Conservation (phyloP, 2,888 invertebrate species). For the Hoplodrina blanda region DNA sequence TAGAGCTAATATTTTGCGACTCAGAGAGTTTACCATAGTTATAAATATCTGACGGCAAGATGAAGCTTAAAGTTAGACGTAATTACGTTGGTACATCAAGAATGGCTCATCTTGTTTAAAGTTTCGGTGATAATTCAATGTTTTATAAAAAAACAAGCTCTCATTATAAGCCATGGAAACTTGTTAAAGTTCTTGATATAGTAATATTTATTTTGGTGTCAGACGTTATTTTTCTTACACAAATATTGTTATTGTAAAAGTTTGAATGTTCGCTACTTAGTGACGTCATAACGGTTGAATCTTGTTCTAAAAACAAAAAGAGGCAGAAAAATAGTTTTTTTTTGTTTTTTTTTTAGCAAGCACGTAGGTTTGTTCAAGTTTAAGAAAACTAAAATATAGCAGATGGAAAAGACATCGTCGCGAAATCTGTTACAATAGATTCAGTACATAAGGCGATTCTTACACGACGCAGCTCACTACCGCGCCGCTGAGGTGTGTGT, state of each 20-base stretch:
- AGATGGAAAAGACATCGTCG: too few relatives aligned
- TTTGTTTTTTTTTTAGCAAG: background rate
- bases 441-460: too few relatives aligned
- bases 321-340: background rate
- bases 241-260: background rate
- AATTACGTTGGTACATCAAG: background rate
- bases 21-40: slow-evolving; percentile 5
- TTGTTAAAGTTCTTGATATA: background rate
- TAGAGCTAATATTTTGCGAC: slow-evolving; percentile 19
- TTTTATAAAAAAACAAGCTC: background rate
- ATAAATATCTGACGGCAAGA: slow-evolving; percentile 4
- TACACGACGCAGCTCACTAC: too few relatives aligned
- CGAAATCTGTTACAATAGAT: too few relatives aligned
- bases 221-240: background rate
- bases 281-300: background rate
- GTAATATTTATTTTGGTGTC: background rate
- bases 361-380: too few relatives aligned
- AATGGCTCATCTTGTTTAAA: slow-evolving; percentile 1
- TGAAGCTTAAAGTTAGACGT: background rate
- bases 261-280: background rate
- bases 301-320: background rate
- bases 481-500: too few relatives aligned
- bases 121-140: background rate
- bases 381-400: too few relatives aligned
- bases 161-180: background rate